Percentiles rank a stretch among this genome's conserved stretches.
Conservation (phyloP, 2,113 vertebrate species). For the Pterocles gutturalis region DNA sequence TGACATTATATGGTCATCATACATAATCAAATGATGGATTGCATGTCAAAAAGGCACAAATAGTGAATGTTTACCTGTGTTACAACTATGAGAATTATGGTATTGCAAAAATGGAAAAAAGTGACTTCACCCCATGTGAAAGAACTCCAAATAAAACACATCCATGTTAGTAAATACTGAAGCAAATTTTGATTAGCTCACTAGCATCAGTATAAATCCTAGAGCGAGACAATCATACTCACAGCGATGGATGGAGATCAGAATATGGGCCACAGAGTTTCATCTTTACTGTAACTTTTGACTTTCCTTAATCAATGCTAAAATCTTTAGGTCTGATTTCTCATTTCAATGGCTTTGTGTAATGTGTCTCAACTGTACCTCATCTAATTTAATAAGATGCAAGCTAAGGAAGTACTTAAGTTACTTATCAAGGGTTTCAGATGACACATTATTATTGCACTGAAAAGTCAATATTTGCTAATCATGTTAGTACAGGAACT, state of each 20-base stretch:
- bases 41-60: conserved; percentile 64
- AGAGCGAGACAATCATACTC: background rate
- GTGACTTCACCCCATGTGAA: background rate
- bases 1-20: conserved; percentile 74
- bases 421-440: conserved; percentile 84
- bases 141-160: conserved; percentile 21
- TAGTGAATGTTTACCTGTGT: conserved; percentile 62
- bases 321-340: conserved; percentile 79
- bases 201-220: background rate
- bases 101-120: conserved; percentile 30
- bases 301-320: conserved; percentile 78
- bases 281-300: conserved; percentile 56
- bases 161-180: conserved; percentile 4
- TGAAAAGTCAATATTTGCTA: conserved; percentile 86
- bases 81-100: conserved; percentile 45
- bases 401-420: conserved; percentile 84
- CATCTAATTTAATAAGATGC: conserved; percentile 83
- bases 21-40: conserved; percentile 77
- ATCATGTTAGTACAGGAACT: conserved; percentile 84
- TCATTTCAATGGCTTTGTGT: conserved; percentile 75
- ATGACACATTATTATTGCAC: conserved; percentile 85
- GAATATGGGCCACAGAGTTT: conserved; percentile 17
- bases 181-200: background rate
- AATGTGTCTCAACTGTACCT: conserved; percentile 69
- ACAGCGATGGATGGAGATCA: background rate